These are phyloP conservation scores for Drosophila nr. perissopoda DNA, from an alignment of 2,888 invertebrate genomes.

Conservation along the genomic window DNA sequence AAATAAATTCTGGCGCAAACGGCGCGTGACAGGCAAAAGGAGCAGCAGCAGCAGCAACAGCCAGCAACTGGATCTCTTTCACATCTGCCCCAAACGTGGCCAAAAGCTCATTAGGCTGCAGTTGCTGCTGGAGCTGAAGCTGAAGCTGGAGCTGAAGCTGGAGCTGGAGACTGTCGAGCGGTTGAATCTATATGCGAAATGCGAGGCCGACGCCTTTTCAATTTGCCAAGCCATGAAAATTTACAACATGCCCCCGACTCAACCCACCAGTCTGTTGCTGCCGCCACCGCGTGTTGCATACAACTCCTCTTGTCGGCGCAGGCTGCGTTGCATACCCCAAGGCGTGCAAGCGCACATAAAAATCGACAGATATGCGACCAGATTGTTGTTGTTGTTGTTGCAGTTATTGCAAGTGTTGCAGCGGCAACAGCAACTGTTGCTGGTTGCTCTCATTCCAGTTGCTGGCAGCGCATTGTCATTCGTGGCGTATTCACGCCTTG, in stretches of 20 bases:
- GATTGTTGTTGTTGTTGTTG: slow-evolving; percentile 43
- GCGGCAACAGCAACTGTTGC: slow-evolving; percentile 27
- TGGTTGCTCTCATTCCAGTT: slow-evolving; percentile 35
- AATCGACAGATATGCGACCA: slow-evolving; percentile 78
- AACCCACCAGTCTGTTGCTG: neutral
- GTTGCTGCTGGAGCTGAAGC: neutral
- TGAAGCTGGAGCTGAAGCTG: neutral
- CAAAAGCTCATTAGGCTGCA: slow-evolving; percentile 73
- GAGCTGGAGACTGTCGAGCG: neutral
- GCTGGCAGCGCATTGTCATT: slow-evolving; percentile 71
- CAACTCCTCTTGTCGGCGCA: neutral
- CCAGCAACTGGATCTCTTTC: slow-evolving; percentile 12
- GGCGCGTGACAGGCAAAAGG: slow-evolving; percentile 69
- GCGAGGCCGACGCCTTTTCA: slow-evolving; percentile 76
- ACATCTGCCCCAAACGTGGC: slow-evolving; percentile 14
- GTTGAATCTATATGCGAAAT: slow-evolving; percentile 71
- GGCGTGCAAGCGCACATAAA: slow-evolving; percentile 83
- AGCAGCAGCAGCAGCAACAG: slow-evolving; percentile 4
- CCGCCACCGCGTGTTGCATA: neutral
- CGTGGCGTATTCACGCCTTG: slow-evolving; percentile 81
- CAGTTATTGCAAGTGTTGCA: slow-evolving; percentile 21
- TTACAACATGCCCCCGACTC: slow-evolving; percentile 59
- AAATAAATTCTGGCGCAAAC: slow-evolving; percentile 81
- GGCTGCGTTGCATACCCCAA: slow-evolving; percentile 80
- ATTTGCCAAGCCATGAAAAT: slow-evolving; percentile 76